Base-by-base conservation (phyloP, 2,888 invertebrate species). In the Lasioglossum malachurum region DNA sequence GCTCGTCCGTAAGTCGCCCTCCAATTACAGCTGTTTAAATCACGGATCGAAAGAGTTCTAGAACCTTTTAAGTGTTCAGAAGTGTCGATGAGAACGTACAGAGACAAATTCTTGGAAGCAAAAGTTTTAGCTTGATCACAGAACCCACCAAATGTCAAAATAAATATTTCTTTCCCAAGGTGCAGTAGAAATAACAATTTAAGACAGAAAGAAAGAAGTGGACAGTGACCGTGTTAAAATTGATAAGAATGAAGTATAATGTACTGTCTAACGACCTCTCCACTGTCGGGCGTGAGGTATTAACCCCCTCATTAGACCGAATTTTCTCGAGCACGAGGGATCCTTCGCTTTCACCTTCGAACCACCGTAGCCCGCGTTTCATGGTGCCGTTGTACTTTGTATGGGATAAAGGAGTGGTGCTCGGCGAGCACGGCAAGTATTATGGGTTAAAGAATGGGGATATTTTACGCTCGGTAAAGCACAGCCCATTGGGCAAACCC, bases 391-490 rank as follows among this genome's bases (percentile, higher is more conserved):
- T 75, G 77, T 80, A 88, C 84, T 88, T 91, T 89, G 90, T 91
- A 84, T 82, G 44, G 81, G 67, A 91, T 90, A 90, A 93, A 92
- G 90, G 92, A 91, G 90, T 88, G 92, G 90, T 88, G 90, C 88
- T 83, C 83, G 83, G 84, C 88, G 86, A 90, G 92, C 90, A 91
- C 91, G 92, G 91, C 88, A 90, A 91, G 92, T 93, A 93, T 93
- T 93, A 92, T 89, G 92, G 92, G 90, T 91, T 92, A 92, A 92
- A 94, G 94, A 94, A 94, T 94, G 88, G 93, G 89, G 90, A 92
- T 93, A 94, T 94, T 95, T 95, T 90, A 94, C 95, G 94, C 94
- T 94, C 93, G 93, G 95, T 93, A 93, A 94, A 95, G 93, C 94
- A 94, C 93, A 87, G 88, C 86, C 87, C 89, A 92, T 91, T 86